A percentile compares a stretch with the other conserved stretches of the same genome.
Evolutionary conservation across 2,113 vertebrate genomes (phyloP).

Genomic region (Prolemur simus): DNA sequence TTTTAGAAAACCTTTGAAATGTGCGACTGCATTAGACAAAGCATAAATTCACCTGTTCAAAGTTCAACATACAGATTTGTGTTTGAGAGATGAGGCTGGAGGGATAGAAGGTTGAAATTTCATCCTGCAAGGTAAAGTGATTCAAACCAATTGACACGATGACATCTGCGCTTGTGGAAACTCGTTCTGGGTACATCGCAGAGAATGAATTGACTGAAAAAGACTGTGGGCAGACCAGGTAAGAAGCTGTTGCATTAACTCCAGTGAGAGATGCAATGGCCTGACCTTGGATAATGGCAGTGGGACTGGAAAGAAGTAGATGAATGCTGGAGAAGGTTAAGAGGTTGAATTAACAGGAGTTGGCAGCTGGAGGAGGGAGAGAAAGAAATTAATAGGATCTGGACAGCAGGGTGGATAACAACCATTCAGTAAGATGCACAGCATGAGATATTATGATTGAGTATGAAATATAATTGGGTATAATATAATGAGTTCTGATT

Average conservation of each 20-base stretch:
- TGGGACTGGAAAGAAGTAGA: background rate
- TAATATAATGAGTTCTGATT: background rate
- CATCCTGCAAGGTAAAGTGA: background rate
- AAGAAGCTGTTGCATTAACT: background rate
- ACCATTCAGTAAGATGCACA: background rate
- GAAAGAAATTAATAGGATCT: background rate
- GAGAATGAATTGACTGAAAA: background rate
- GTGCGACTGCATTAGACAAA: background rate
- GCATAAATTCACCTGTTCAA: background rate
- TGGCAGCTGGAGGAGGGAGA: background rate
- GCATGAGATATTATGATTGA: background rate
- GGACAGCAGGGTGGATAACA: background rate
- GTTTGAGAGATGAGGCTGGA: background rate
- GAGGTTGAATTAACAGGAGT: background rate
- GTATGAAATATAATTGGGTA: background rate
- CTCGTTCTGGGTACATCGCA: rapidly evolving
- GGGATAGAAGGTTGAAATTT: background rate
- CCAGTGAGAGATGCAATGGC: background rate
- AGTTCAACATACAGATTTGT: background rate
- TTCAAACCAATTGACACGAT: background rate
- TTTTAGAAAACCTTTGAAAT: background rate
- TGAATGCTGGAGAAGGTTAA: too few species aligned
- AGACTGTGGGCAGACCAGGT: background rate
- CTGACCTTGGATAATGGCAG: background rate
- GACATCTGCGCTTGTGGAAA: background rate